Conservation (phyloP, 2,888 invertebrate species). For the Apomyelois bistriatella region DNA sequence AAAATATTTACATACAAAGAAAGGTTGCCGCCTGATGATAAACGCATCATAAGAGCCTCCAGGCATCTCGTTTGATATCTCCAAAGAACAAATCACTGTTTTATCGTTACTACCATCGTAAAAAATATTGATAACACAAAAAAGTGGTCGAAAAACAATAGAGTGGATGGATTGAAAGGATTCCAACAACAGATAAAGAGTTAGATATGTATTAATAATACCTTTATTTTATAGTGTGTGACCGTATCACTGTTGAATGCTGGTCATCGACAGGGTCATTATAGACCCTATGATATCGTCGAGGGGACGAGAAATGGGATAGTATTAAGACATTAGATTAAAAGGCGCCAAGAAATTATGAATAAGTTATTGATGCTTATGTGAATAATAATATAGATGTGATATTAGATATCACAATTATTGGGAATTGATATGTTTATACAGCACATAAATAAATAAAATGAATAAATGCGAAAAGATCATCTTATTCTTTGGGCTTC, state of each 20-base stretch:
- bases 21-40: conserved; percentile 69
- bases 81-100: conserved; percentile 74
- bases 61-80: conserved; percentile 69
- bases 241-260: conserved; percentile 30
- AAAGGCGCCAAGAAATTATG: conserved; percentile 23
- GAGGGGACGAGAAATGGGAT: neutral
- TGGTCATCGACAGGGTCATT: conserved; percentile 56
- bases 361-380: conserved; percentile 17
- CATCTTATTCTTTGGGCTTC: too few species aligned
- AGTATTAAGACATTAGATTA: conserved; percentile 13
- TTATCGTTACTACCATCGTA: conserved; percentile 73
- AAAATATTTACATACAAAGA: conserved; percentile 72
- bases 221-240: conserved; percentile 39
- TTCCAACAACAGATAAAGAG: conserved; percentile 68
- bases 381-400: conserved; percentile 11
- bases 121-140: conserved; percentile 78
- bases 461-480: too few species aligned
- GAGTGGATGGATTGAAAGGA: conserved; percentile 76
- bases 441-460: too few species aligned
- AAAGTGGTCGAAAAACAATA: conserved; percentile 76
- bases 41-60: conserved; percentile 60
- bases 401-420: neutral
- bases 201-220: conserved; percentile 74
- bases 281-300: conserved; percentile 28
- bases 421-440: neutral